phyloP scores from a whole-genome alignment of 2,797 vertebrate species.

The Siniperca scherzeri region DNA sequence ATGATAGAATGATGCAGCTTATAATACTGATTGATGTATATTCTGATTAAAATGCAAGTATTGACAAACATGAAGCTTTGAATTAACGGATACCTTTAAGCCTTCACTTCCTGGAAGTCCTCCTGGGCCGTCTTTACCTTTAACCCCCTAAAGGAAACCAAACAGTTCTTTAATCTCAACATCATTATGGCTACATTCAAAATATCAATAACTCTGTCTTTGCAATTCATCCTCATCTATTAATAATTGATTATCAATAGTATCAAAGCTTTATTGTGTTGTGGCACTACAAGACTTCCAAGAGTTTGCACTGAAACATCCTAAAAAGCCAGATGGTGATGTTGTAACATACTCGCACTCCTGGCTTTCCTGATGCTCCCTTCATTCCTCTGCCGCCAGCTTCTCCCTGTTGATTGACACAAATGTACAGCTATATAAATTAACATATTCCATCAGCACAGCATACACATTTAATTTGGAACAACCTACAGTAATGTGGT shows the following conservation, averaged over 20 bases:
- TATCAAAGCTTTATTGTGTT: neutral
- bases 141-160: conserved; percentile 76
- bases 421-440: neutral
- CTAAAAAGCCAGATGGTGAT: neutral
- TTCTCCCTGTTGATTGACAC: conserved; percentile 76
- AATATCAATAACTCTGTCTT: neutral
- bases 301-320: neutral
- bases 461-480: neutral
- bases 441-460: conserved; percentile 5
- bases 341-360: conserved; percentile 73
- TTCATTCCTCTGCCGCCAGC: conserved; percentile 71
- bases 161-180: conserved; percentile 18
- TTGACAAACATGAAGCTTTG: neutral
- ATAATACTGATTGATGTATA: neutral
- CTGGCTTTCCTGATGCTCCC: conserved; percentile 78
- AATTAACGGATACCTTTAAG: conserved; percentile 72
- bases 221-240: neutral
- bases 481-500: neutral
- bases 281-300: neutral
- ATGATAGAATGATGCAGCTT: neutral
- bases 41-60: neutral
- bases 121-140: conserved; percentile 74
- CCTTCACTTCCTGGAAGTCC: conserved; percentile 74
- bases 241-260: no score
- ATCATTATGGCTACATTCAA: neutral